Evolutionary conservation across 2,888 invertebrate genomes (phyloP).

Genomic region (Acanthoscelides obtectus): DNA sequence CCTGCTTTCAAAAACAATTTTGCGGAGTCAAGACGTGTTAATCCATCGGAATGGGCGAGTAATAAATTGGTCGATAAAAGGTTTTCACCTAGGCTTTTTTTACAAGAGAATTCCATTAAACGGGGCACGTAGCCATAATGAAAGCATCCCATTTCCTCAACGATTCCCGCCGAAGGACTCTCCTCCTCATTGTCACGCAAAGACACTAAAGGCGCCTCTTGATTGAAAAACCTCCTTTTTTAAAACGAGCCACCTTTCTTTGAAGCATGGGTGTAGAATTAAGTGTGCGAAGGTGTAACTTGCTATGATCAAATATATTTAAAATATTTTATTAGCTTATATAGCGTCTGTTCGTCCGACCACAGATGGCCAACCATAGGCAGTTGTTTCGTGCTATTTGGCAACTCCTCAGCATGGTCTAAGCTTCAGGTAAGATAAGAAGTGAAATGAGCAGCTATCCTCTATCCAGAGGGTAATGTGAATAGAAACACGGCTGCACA

Average conservation of each 20-base stretch:
- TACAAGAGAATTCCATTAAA: slow-evolving; percentile 49
- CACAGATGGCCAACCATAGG: no score
- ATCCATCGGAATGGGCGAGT: slow-evolving; percentile 32
- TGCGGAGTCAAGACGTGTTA: slow-evolving; percentile 32
- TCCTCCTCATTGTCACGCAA: slow-evolving; percentile 43
- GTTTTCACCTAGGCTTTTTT: slow-evolving; percentile 47
- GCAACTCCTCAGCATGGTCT: no score
- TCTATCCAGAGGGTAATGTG: no score
- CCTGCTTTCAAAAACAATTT: slow-evolving; percentile 22
- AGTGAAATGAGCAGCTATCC: no score
- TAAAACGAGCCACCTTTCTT: slow-evolving; percentile 39
- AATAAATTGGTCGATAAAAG: slow-evolving; percentile 45
- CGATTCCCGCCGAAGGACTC: slow-evolving; percentile 22
- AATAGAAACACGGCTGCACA: no score
- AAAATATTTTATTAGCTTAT: no score
- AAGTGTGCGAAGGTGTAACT: no score
- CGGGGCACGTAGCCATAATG: slow-evolving; percentile 48
- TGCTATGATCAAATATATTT: no score
- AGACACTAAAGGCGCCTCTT: slow-evolving; percentile 46
- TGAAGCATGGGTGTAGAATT: background rate
- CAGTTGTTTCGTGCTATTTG: no score
- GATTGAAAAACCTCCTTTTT: slow-evolving; percentile 46
- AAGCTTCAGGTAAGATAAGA: no score
- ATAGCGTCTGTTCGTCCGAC: no score
- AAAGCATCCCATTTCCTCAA: slow-evolving; percentile 47